These are phyloP conservation scores for Diadema setosum DNA, from an alignment of 35 echinoderm and acorn worm genomes.

Conservation along the genomic window DNA sequence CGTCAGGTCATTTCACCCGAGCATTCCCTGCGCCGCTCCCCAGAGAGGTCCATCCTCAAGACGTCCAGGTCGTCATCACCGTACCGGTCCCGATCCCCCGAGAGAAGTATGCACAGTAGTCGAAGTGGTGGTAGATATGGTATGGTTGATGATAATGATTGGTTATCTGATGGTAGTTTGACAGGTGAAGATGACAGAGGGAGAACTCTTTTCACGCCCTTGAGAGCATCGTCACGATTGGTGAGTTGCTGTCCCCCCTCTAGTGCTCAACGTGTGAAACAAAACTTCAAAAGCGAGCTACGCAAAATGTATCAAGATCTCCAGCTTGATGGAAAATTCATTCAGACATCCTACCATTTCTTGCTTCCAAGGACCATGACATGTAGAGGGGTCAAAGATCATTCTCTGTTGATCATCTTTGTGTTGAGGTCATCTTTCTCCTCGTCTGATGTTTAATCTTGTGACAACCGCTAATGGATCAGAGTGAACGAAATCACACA, in stretches of 20 bases:
- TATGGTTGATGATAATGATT: neutral
- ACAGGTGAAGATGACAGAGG: neutral
- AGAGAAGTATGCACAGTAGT: slow-evolving; percentile 41
- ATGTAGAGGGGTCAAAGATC: too few species aligned
- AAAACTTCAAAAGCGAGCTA: too few species aligned
- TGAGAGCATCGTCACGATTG: slow-evolving; percentile 1
- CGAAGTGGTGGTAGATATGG: neutral
- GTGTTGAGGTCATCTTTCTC: too few species aligned
- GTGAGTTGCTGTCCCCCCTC: slow-evolving; percentile 10
- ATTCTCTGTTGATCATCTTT: too few species aligned
- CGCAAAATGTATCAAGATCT: too few species aligned
- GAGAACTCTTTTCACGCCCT: neutral
- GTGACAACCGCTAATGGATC: too few species aligned
- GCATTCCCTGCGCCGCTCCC: slow-evolving; percentile 29
- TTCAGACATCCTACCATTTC: too few species aligned
- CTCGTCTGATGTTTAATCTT: too few species aligned
- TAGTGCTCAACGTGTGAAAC: too few species aligned
- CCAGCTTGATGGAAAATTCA: too few species aligned
- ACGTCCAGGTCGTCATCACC: slow-evolving; percentile 6
- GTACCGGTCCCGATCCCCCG: slow-evolving; percentile 16
- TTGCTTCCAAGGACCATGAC: too few species aligned
- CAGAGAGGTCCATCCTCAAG: slow-evolving; percentile 74
- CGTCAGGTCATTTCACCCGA: slow-evolving; percentile 53
- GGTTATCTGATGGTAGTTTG: neutral
- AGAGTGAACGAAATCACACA: too few species aligned